Evolutionary conservation across 2,113 vertebrate genomes (phyloP).

Genomic region (Todiramphus chloris): DNA sequence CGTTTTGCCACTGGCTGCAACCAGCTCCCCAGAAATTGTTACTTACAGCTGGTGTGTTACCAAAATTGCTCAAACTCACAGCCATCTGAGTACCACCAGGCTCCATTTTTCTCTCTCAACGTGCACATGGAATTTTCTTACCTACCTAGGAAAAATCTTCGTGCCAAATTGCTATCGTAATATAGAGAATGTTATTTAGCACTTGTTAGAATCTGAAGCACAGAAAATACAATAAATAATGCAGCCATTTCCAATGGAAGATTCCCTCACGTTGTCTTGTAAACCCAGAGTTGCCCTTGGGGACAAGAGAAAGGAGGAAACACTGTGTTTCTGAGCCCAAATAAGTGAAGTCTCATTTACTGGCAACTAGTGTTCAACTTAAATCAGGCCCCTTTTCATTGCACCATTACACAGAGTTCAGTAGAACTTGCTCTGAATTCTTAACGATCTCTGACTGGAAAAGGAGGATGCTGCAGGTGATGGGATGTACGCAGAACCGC

Average conservation of each 20-base stretch:
- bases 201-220: not conserved
- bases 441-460: not conserved
- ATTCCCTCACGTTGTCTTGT: not conserved
- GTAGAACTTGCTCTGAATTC: not conserved
- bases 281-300: not conserved
- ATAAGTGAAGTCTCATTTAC: not conserved
- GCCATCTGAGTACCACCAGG: not conserved
- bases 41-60: not conserved
- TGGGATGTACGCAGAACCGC: fast-evolving
- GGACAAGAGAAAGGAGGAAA: not conserved
- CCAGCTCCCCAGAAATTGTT: not conserved
- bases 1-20: not conserved
- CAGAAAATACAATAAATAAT: not conserved
- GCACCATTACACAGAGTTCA: fast-evolving
- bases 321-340: not conserved
- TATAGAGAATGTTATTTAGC: not conserved
- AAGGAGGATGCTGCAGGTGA: fast-evolving
- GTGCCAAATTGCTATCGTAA: not conserved
- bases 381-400: not conserved
- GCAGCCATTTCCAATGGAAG: not conserved
- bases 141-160: not conserved
- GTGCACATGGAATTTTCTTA: not conserved
- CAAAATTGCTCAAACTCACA: not conserved
- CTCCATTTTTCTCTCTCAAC: not conserved
- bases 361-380: not conserved